Evolutionary conservation across 2,888 invertebrate genomes (phyloP).

Genomic region (Tromatobia lineatoria): DNA sequence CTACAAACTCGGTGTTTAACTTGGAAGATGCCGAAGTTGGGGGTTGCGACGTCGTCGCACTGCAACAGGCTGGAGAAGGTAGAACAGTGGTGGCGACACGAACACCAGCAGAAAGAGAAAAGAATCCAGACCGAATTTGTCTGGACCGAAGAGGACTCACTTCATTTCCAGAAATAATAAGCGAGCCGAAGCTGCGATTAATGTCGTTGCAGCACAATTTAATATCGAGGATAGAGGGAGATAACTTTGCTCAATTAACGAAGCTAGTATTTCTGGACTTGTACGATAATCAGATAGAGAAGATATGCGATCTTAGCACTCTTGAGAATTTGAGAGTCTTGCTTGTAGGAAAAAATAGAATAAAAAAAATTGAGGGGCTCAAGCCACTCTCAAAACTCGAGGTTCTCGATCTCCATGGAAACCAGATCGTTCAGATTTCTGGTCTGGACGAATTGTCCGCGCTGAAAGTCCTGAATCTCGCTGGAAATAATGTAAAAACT

Average conservation of each 20-base stretch:
- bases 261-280: constrained; percentile 96
- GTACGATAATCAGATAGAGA: constrained; percentile 97
- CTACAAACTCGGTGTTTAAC: constrained; percentile 75
- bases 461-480: constrained; percentile 96
- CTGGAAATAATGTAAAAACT: constrained; percentile 94
- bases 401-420: constrained; percentile 97
- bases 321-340: constrained; percentile 94
- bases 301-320: constrained; percentile 92
- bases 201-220: constrained; percentile 97
- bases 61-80: constrained; percentile 88
- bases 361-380: constrained; percentile 92
- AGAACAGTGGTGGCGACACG: constrained; percentile 90
- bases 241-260: constrained; percentile 87
- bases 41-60: constrained; percentile 80
- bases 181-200: constrained; percentile 92
- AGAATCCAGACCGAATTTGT: constrained; percentile 95
- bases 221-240: constrained; percentile 91
- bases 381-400: constrained; percentile 91
- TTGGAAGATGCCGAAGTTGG: constrained; percentile 80
- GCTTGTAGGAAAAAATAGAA: constrained; percentile 96
- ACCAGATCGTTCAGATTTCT: constrained; percentile 92
- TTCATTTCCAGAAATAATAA: constrained; percentile 93
- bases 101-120: constrained; percentile 92
- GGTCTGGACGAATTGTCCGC: constrained; percentile 91
- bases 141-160: constrained; percentile 94